Evolutionary conservation across 2,888 invertebrate genomes (phyloP).

Genomic region (Globia sparganii): DNA sequence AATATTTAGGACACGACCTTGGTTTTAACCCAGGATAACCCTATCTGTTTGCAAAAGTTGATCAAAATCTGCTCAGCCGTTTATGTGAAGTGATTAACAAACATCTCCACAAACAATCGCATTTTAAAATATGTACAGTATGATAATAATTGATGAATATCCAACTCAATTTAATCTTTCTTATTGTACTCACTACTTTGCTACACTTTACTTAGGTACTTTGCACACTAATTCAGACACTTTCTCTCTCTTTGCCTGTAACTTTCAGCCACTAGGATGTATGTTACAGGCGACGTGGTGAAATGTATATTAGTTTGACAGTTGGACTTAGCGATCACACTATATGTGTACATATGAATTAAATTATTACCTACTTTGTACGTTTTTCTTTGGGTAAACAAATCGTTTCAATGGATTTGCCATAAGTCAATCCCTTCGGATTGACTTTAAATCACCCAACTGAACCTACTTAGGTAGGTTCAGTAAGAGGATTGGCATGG

Average conservation of each 20-base stretch:
- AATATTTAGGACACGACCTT: too few species aligned
- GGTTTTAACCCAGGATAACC: too few species aligned
- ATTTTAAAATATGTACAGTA: too few species aligned
- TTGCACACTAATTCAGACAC: not conserved
- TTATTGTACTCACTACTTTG: not conserved
- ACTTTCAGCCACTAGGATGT: not conserved
- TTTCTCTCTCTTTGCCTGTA: not conserved
- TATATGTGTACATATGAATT: not conserved
- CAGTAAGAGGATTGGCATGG: too few species aligned
- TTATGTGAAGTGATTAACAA: too few species aligned
- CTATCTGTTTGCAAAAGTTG: too few species aligned
- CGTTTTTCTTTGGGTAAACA: not conserved
- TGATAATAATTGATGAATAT: not conserved
- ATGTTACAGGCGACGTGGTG: not conserved
- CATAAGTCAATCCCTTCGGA: not conserved
- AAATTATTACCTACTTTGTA: not conserved
- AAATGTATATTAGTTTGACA: not conserved
- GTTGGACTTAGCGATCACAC: not conserved
- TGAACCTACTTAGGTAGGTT: not conserved
- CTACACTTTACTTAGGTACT: too few species aligned
- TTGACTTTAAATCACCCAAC: too few species aligned
- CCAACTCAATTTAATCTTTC: not conserved
- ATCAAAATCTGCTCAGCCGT: too few species aligned
- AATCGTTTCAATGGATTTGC: not conserved
- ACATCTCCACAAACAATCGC: too few species aligned